These are phyloP conservation scores for Cyclina sinensis DNA, from an alignment of 1,140 invertebrate species.

Conservation along the genomic window DNA sequence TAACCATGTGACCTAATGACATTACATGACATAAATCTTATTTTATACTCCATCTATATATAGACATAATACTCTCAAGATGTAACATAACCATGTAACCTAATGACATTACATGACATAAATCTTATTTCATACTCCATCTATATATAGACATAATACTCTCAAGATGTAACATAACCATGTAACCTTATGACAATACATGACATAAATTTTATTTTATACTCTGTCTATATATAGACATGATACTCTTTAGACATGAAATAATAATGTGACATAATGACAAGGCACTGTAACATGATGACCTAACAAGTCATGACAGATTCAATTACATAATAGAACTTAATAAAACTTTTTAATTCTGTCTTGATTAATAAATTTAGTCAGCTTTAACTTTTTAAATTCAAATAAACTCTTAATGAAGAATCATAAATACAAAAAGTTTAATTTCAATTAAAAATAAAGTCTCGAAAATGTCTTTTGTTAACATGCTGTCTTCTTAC, in stretches of 20 bases:
- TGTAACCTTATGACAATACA: not conserved
- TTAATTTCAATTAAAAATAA: no score
- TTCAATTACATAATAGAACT: no score
- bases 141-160: slow-evolving; percentile 12
- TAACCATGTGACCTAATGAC: not conserved
- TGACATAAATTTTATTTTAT: not conserved
- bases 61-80: slow-evolving; percentile 4
- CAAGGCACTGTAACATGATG: not conserved
- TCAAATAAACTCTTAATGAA: no score
- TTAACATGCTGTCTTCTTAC: no score
- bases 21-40: not conserved
- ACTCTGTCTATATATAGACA: slow-evolving; percentile 15
- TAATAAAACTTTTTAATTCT: no score
- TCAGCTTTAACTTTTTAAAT: no score
- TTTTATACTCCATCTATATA: not conserved
- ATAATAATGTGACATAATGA: not conserved
- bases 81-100: not conserved
- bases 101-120: slow-evolving; percentile 7
- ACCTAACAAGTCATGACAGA: no score
- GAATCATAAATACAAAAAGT: no score
- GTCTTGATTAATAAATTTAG: no score
- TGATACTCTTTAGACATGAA: not conserved
- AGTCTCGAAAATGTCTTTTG: no score
- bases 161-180: not conserved
- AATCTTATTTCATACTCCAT: not conserved